Conservation (phyloP, 2,797 vertebrate genomes). For the Cossypha heuglini region DNA sequence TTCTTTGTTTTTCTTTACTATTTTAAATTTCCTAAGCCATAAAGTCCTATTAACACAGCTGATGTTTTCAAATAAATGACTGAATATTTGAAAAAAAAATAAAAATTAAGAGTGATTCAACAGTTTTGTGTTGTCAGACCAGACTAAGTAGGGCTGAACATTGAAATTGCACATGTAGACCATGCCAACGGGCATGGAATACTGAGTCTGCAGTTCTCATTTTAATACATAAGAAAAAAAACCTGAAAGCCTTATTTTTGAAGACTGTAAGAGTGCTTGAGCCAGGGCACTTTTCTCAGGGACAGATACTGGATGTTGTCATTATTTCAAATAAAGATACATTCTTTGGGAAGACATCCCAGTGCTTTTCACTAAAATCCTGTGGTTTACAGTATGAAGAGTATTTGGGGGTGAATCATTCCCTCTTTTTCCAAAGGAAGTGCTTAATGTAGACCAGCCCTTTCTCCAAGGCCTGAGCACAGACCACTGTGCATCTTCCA, state of each 20-base stretch:
- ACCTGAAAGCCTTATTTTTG: background rate
- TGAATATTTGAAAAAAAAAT: background rate
- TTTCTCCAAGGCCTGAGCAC: background rate
- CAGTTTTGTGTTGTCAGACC: background rate
- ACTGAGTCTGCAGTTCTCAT: background rate
- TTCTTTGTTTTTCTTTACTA: background rate
- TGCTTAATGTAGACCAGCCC: background rate
- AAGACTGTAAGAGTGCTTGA: background rate
- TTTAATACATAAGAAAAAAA: background rate
- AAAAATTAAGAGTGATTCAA: background rate
- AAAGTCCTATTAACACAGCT: background rate
- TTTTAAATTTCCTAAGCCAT: background rate
- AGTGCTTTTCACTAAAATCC: background rate
- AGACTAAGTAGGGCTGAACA: background rate
- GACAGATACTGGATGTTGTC: background rate
- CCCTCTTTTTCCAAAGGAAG: background rate
- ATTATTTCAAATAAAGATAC: background rate
- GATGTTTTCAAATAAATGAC: background rate
- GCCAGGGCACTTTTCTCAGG: background rate
- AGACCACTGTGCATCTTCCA: background rate
- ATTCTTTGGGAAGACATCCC: background rate
- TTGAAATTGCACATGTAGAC: fast-evolving
- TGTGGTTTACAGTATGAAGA: background rate
- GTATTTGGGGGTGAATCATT: background rate
- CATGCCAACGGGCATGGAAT: background rate